Conservation (phyloP, 1,140 invertebrate genomes). For the Melanaphis sacchari region DNA sequence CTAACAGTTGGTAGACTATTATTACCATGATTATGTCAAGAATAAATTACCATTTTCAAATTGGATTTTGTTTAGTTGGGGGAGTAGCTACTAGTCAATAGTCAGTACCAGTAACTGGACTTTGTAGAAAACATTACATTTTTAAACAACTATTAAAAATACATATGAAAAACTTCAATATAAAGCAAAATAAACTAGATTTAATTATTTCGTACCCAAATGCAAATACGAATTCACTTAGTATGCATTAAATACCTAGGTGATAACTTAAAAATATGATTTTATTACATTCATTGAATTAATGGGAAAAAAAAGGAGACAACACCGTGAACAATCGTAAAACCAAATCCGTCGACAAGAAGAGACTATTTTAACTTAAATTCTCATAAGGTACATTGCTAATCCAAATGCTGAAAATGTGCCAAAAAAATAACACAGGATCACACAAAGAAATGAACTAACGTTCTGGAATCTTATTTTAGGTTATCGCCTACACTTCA, state of each 20-base stretch:
- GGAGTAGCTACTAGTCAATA: neutral
- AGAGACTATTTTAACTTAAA: slow-evolving; percentile 7
- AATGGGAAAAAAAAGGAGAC: neutral
- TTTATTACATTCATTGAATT: neutral
- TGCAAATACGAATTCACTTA: neutral
- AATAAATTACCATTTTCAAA: neutral
- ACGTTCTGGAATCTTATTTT: neutral
- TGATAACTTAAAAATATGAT: neutral
- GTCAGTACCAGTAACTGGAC: neutral
- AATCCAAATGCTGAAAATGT: slow-evolving; percentile 6
- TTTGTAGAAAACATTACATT: neutral
- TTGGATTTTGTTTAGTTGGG: neutral
- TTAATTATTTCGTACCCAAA: neutral
- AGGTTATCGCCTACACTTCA: neutral
- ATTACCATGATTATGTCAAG: neutral
- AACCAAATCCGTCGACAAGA: neutral
- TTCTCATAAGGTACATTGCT: neutral
- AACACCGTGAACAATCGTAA: neutral
- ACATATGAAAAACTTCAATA: neutral
- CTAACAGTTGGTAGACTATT: neutral
- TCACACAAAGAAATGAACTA: neutral
- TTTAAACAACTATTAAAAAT: neutral
- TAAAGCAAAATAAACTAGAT: neutral
- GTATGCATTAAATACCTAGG: neutral
- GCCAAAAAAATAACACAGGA: neutral